Evolutionary conservation across 2,888 invertebrate genomes (phyloP).

Genomic region (Limnephilus lunatus): DNA sequence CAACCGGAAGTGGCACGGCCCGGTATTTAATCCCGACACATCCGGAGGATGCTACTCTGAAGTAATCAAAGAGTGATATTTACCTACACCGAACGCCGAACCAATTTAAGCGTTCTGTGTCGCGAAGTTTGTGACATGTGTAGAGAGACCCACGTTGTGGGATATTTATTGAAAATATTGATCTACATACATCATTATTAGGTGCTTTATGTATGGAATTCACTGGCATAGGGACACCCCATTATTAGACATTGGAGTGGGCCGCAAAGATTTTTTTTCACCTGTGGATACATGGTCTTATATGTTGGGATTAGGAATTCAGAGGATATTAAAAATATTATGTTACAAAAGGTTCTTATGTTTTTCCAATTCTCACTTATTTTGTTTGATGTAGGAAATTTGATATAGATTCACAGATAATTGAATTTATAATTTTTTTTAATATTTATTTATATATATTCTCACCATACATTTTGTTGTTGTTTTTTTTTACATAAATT

Average conservation of each 20-base stretch:
- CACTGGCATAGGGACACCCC: neutral
- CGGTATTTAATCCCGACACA: neutral
- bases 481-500: no score
- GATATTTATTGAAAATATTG: neutral
- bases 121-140: neutral
- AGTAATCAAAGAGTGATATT: neutral
- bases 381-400: no score
- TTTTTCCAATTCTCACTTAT: no score
- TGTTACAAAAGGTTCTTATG: no score
- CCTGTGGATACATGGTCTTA: neutral
- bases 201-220: neutral
- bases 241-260: neutral
- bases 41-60: neutral
- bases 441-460: no score
- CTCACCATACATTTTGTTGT: no score
- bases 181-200: neutral
- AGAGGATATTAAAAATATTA: neutral
- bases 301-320: neutral
- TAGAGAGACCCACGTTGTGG: neutral
- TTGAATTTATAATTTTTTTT: no score
- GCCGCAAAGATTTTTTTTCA: neutral
- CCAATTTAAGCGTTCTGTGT: neutral
- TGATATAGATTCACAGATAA: no score
- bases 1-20: neutral
- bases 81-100: neutral